These are phyloP conservation scores for Pachyuromys duprasi DNA, from an alignment of 2,797 vertebrate genomes.

Conservation along the genomic window DNA sequence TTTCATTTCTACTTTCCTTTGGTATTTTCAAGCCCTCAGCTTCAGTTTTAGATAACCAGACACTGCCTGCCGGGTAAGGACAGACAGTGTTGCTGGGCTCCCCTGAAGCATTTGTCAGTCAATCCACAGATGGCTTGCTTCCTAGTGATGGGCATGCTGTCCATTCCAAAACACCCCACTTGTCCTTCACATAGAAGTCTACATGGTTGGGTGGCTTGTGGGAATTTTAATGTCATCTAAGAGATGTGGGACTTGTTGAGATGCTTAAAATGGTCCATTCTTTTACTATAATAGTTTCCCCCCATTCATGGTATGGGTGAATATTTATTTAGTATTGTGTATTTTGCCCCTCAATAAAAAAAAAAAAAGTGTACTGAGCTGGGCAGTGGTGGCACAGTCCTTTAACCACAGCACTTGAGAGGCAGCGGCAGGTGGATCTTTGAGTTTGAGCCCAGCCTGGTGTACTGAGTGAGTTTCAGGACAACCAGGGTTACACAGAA, in stretches of 20 bases:
- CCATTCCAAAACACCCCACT: not conserved
- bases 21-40: not conserved
- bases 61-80: not conserved
- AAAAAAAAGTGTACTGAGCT: not conserved
- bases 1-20: not conserved
- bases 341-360: not conserved
- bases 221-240: not conserved
- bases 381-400: not conserved
- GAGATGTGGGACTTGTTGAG: not conserved
- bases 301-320: not conserved
- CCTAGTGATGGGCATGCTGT: not conserved
- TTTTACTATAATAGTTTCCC: not conserved
- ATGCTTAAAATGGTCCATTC: not conserved
- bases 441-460: not conserved
- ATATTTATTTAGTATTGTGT: not conserved
- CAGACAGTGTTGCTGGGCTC: not conserved
- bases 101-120: not conserved
- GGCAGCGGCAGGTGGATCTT: not conserved
- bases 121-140: not conserved
- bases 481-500: not conserved
- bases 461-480: not conserved
- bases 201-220: not conserved
- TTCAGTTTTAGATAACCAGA: not conserved
- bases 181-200: not conserved
- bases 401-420: not conserved